Percentiles rank a stretch among this genome's conserved stretches.
Conservation (phyloP, 2,888 invertebrate genomes). For the Scaptomyza flava region DNA sequence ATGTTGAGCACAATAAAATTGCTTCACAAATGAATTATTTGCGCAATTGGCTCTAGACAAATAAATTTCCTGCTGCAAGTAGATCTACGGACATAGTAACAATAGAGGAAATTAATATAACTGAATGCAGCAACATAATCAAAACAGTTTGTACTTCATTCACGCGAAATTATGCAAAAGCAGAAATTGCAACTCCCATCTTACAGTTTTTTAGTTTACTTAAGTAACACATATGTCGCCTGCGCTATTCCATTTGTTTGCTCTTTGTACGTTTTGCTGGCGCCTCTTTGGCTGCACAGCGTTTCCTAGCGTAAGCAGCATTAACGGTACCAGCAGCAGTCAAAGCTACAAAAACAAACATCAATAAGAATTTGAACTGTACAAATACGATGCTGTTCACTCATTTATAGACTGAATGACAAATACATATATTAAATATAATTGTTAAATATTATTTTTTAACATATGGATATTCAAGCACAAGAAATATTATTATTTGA, state of each 20-base stretch:
- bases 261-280: constrained; percentile 31
- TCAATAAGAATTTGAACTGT: constrained; percentile 64
- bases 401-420: constrained; percentile 5
- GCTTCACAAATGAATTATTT: constrained; percentile 5
- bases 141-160: neutral
- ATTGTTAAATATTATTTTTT: neutral
- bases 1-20: constrained; percentile 13
- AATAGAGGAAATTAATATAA: neutral
- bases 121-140: neutral
- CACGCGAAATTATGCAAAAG: neutral
- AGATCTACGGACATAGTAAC: neutral
- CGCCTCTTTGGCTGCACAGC: constrained; percentile 60
- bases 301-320: constrained; percentile 35
- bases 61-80: constrained; percentile 7
- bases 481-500: neutral
- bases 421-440: neutral
- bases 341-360: constrained; percentile 54
- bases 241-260: constrained; percentile 26
- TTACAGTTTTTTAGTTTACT: constrained; percentile 8
- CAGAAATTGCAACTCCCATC: neutral
- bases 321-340: constrained; percentile 19
- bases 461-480: neutral
- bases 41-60: neutral
- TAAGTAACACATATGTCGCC: constrained; percentile 47
- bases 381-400: constrained; percentile 40